Evolutionary conservation across 2,113 vertebrate genomes (phyloP), one percentile per base, ranked within the genome.

Genomic region (Girardinichthys multiradiatus): DNA sequence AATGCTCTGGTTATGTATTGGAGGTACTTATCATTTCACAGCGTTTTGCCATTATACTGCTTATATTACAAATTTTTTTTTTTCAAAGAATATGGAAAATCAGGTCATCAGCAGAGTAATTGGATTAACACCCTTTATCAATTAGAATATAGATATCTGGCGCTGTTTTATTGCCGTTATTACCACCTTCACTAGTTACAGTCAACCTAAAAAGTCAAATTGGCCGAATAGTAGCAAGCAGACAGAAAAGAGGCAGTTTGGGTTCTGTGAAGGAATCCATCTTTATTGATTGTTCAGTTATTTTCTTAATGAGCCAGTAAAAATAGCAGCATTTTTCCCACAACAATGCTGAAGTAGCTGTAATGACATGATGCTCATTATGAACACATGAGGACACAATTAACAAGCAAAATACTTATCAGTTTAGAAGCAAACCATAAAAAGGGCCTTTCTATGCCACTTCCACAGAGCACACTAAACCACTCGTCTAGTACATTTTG

Each of bases 291-390:
- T 91, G 76, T 79, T 68, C 66, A 64, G 66, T 71, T 72, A 61
- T 86, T 85, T 84, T 67, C 79, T 90, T 91, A 92, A 91, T 89
- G 81, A 90, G 85, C 72, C 78, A 72, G 90, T 92, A 87, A 90
- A 91, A 88, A 63, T 66, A 51, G 66, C 81, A 68, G 71, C 51
- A 61, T 83, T 90, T 92, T 83, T 80, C 87, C 85, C 19, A 24
- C 48, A 83, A 79, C 64, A 37, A 37, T 71, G 39, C 57, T 39
- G 30, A 9, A 77, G 74, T 68, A 48, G 67, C 39, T 45, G 63
- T 51, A 83, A 77, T 77, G 73, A 65, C 68, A 64, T 31, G 31
- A 64, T 74, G 68, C 14, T 57, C 76, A 83, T 81, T 42, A 51
- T 35, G 39, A 68, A 70, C 51, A 64, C 64, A 39, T 48, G 51